Conservation (phyloP, 2,113 vertebrate species). For the Gavia stellata region DNA sequence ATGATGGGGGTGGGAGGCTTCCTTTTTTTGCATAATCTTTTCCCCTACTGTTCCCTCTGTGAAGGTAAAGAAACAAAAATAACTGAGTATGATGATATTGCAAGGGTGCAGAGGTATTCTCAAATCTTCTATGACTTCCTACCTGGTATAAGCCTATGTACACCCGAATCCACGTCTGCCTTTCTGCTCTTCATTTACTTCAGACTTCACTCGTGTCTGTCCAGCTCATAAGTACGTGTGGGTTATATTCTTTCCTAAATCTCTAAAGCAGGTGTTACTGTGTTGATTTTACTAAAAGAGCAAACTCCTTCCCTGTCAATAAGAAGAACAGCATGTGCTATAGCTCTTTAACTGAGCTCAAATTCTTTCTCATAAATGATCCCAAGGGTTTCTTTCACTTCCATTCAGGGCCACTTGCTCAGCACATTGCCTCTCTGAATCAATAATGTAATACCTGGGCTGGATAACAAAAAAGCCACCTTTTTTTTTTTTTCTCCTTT, state of each 20-base stretch:
- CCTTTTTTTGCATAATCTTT: background rate
- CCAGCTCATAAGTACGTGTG: rapidly evolving
- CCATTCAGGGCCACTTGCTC: background rate
- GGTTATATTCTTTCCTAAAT: background rate
- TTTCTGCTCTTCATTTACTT: background rate
- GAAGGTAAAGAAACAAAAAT: background rate
- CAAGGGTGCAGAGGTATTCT: background rate
- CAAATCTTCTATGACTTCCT: background rate
- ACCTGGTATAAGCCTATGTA: background rate
- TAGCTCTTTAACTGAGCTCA: background rate
- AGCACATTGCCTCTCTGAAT: constrained; percentile 53
- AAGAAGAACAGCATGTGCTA: constrained; percentile 37
- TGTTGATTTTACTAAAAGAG: constrained; percentile 9
- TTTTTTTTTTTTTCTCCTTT: background rate
- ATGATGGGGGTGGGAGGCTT: background rate
- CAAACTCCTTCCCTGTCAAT: background rate
- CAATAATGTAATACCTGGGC: constrained; percentile 37
- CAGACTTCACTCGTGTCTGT: rapidly evolving
- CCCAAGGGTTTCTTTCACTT: constrained; percentile 29
- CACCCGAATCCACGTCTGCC: background rate
- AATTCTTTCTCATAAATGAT: constrained; percentile 10
- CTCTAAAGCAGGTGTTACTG: background rate
- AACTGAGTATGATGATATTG: background rate
- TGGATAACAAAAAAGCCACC: constrained; percentile 3
- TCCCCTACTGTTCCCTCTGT: background rate